Evolutionary conservation across 2,888 invertebrate genomes (phyloP).

Genomic region (Myathropa florea): DNA sequence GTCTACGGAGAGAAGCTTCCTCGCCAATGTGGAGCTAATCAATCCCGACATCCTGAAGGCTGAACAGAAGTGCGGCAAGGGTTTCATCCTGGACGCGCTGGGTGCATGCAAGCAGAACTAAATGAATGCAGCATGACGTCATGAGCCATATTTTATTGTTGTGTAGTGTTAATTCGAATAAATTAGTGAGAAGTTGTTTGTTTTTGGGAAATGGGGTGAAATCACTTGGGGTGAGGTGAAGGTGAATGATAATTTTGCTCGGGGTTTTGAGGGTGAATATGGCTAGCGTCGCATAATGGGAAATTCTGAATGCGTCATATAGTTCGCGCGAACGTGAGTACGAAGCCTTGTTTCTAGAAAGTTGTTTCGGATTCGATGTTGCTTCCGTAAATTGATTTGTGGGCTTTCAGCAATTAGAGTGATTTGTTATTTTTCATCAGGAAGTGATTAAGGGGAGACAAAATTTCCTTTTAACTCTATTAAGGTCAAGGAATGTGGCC

Average conservation of each 20-base stretch:
- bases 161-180: not conserved
- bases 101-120: conserved; percentile 76
- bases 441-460: too few species aligned
- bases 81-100: conserved; percentile 78
- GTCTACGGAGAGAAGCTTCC: conserved; percentile 66
- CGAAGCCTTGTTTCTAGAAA: not conserved
- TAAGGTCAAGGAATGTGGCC: too few species aligned
- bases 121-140: not conserved
- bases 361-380: not conserved
- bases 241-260: not conserved
- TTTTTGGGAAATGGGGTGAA: not conserved
- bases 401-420: too few species aligned
- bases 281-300: not conserved
- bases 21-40: conserved; percentile 77
- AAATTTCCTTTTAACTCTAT: too few species aligned
- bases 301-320: not conserved
- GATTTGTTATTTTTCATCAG: too few species aligned
- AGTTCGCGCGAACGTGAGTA: too few species aligned
- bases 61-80: conserved; percentile 78
- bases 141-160: not conserved
- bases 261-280: not conserved
- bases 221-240: not conserved
- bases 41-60: conserved; percentile 77
- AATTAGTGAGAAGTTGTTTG: not conserved
- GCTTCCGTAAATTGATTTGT: not conserved